phyloP scores from a whole-genome alignment of 2,888 invertebrate genomes.

The Acrobasis consociella region DNA sequence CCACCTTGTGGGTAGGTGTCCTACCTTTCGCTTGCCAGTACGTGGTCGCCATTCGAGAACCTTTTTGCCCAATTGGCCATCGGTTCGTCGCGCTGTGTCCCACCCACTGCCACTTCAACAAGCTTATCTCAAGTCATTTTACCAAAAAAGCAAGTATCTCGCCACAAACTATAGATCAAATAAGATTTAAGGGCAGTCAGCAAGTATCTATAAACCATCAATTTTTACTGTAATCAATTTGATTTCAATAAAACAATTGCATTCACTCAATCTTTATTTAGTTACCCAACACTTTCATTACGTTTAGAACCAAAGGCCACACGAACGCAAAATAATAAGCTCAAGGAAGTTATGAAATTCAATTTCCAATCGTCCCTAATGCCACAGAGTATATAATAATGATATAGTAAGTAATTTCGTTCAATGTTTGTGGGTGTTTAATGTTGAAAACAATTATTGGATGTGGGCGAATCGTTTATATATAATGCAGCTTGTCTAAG shows the following conservation, averaged over 20 bases:
- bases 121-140: too few species aligned
- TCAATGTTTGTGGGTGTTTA: conserved; percentile 43
- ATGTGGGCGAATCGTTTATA: conserved; percentile 21
- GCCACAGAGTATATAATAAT: conserved; percentile 14
- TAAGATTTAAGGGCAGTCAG: too few species aligned
- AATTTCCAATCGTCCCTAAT: conserved; percentile 39
- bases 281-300: conserved; percentile 8
- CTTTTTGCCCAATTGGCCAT: too few species aligned
- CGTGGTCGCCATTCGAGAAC: too few species aligned
- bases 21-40: too few species aligned
- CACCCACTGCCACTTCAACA: too few species aligned
- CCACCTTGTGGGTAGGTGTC: too few species aligned
- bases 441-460: conserved; percentile 27
- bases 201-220: too few species aligned
- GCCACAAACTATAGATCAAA: too few species aligned
- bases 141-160: too few species aligned
- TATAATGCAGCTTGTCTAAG: conserved; percentile 11
- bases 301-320: conserved; percentile 3
- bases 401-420: conserved; percentile 33
- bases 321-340: conserved; percentile 18
- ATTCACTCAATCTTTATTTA: too few species aligned
- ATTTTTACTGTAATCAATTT: background rate
- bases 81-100: too few species aligned
- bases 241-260: background rate
- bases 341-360: conserved; percentile 31